Percentiles rank a stretch among this genome's conserved stretches.
phyloP scores from a whole-genome alignment of 2,888 invertebrate species.

The Tipula lateralis region DNA sequence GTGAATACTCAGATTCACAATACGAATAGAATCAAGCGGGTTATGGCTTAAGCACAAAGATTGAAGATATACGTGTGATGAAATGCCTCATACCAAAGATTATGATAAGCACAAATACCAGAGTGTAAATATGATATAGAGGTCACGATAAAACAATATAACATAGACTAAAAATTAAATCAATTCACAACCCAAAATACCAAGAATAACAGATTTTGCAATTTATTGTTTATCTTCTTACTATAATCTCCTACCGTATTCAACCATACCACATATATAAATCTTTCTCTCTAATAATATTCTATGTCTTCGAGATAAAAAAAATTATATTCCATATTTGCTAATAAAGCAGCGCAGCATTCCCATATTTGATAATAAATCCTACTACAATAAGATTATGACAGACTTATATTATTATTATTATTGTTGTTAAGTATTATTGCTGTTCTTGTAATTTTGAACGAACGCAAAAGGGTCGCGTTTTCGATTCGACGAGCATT shows the following conservation, averaged over 20 bases:
- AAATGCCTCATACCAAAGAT: too few species aligned
- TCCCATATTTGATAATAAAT: constrained; percentile 27
- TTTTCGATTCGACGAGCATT: background rate
- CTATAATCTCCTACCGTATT: background rate
- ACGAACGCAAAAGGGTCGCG: constrained; percentile 20
- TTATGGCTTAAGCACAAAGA: too few species aligned
- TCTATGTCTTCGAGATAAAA: background rate
- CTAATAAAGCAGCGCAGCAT: background rate
- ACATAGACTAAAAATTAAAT: background rate
- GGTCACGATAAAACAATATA: background rate
- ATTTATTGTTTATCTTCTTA: background rate
- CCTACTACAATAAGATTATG: constrained; percentile 26
- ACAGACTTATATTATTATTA: background rate
- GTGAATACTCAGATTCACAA: too few species aligned
- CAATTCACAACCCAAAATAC: background rate
- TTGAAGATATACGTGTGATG: too few species aligned
- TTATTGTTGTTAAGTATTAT: background rate
- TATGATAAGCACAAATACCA: background rate
- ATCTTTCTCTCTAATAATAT: background rate
- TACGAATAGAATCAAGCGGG: too few species aligned
- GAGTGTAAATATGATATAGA: background rate
- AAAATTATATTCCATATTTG: background rate
- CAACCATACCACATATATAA: background rate
- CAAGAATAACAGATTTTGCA: background rate
- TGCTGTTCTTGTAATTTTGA: background rate